Evolutionary conservation across 2,888 invertebrate genomes (phyloP).

Genomic region (Polymixis flavicincta): DNA sequence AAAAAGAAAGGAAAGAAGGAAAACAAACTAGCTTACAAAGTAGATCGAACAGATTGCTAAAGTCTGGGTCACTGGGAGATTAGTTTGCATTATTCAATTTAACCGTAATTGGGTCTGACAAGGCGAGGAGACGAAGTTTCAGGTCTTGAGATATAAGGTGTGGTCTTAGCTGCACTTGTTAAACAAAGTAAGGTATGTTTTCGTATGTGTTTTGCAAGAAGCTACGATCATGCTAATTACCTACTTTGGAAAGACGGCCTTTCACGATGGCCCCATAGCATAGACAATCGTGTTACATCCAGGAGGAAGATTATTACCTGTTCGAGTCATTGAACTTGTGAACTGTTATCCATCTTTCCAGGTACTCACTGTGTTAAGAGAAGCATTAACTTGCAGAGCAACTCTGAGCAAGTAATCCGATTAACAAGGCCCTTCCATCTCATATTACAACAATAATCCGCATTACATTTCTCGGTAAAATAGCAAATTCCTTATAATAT

Average conservation of each 20-base stretch:
- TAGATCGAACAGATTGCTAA: conserved; percentile 54
- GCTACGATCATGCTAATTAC: neutral
- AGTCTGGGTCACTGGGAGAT: conserved; percentile 55
- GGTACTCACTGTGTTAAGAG: neutral
- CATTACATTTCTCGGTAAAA: conserved; percentile 12
- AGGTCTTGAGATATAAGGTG: conserved; percentile 35
- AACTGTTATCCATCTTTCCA: neutral
- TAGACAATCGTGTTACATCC: neutral
- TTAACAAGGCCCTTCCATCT: neutral
- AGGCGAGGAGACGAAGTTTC: conserved; percentile 47
- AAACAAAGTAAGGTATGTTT: neutral
- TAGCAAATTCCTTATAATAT: conserved; percentile 17
- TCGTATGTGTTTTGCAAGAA: neutral
- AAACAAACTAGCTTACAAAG: conserved; percentile 46
- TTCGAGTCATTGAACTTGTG: neutral
- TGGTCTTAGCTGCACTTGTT: conserved; percentile 12
- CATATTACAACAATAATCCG: neutral
- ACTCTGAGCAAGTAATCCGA: neutral
- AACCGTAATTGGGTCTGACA: conserved; percentile 63
- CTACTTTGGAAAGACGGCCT: neutral
- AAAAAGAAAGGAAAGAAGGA: conserved; percentile 27
- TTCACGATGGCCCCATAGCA: neutral
- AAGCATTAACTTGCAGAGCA: neutral
- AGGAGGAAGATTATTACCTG: neutral
- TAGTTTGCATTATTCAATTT: conserved; percentile 67